Conservation (phyloP, 2,113 vertebrate species). For the Entomyzon cyanotis region DNA sequence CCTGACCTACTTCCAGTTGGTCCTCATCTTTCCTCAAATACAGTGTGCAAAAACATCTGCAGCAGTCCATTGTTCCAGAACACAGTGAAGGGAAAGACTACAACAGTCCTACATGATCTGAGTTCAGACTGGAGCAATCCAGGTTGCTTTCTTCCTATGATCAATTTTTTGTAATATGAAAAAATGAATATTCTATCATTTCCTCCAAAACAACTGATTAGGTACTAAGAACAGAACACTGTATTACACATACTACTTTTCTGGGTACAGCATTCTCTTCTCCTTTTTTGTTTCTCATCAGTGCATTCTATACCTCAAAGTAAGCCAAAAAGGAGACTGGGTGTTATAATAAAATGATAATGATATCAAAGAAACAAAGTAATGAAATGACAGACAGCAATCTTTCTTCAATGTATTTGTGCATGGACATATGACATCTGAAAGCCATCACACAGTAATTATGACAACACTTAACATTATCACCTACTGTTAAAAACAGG, state of each 20-base stretch:
- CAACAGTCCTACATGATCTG: background rate
- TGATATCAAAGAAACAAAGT: background rate
- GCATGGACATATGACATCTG: background rate
- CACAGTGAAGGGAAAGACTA: background rate
- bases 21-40: background rate
- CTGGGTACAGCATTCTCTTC: background rate
- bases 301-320: background rate
- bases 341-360: background rate
- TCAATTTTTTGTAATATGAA: background rate
- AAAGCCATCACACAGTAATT: background rate
- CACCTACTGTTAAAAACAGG: background rate
- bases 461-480: background rate
- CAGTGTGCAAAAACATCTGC: background rate
- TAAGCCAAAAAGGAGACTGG: background rate
- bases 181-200: background rate
- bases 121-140: background rate
- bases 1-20: background rate
- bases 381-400: background rate
- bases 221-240: background rate
- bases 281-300: background rate
- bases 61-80: background rate
- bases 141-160: accelerated
- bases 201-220: background rate
- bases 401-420: background rate
- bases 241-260: background rate